Conservation (phyloP, 1,140 invertebrate genomes). For the Papilio aristodemus region DNA sequence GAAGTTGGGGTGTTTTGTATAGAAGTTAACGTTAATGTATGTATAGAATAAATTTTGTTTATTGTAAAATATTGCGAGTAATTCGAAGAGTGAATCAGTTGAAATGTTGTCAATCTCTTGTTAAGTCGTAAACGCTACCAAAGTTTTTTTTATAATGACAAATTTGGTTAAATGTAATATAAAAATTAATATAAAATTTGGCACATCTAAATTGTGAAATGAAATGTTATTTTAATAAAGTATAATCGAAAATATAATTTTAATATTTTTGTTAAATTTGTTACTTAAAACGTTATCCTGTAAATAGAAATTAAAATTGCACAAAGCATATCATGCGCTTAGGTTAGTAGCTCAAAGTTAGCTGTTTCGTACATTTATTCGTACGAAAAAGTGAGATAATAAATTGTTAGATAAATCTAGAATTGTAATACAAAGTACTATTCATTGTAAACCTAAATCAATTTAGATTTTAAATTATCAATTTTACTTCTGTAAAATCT, state of each 20-base stretch:
- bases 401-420: slow-evolving; percentile 51
- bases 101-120: slow-evolving; percentile 45
- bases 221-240: slow-evolving; percentile 41
- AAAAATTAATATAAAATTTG: slow-evolving; percentile 43
- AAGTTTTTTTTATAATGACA: slow-evolving; percentile 52
- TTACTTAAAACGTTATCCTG: slow-evolving; percentile 64
- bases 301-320: slow-evolving; percentile 59
- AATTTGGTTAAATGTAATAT: slow-evolving; percentile 44
- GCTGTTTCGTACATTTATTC: slow-evolving; percentile 48
- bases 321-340: slow-evolving; percentile 66
- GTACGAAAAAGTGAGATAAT: slow-evolving; percentile 49
- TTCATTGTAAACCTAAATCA: slow-evolving; percentile 33
- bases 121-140: slow-evolving; percentile 64
- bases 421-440: slow-evolving; percentile 40
- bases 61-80: slow-evolving; percentile 50
- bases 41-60: slow-evolving; percentile 35
- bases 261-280: slow-evolving; percentile 62
- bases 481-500: slow-evolving; percentile 38
- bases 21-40: slow-evolving; percentile 36
- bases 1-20: slow-evolving; percentile 36
- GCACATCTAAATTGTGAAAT: slow-evolving; percentile 46
- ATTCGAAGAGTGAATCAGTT: slow-evolving; percentile 35
- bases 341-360: slow-evolving; percentile 58
- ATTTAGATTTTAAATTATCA: slow-evolving; percentile 37
- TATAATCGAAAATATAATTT: slow-evolving; percentile 31